phyloP scores from a whole-genome alignment of 2,888 invertebrate species.

The Melanostoma scalare region DNA sequence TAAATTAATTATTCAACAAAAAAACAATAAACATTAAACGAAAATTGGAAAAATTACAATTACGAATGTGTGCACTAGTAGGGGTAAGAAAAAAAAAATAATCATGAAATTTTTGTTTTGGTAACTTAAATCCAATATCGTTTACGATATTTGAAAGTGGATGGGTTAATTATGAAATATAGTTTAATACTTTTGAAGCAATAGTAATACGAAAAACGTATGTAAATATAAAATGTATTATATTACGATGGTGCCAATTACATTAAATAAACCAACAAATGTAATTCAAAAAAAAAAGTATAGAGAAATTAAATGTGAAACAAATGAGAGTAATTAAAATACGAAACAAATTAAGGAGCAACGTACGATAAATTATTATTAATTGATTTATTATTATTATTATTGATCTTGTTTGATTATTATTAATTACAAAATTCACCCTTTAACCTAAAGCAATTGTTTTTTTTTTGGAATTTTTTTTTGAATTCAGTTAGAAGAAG shows the following conservation, averaged over 20 bases:
- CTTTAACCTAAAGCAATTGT: slow-evolving; percentile 81
- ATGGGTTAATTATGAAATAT: slow-evolving; percentile 53
- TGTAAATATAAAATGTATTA: slow-evolving; percentile 43
- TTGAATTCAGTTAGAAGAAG: slow-evolving; percentile 57
- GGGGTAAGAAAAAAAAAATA: slow-evolving; percentile 28
- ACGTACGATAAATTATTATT: slow-evolving; percentile 64
- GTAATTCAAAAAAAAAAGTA: slow-evolving; percentile 30
- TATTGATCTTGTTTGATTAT: slow-evolving; percentile 69
- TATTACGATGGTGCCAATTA: slow-evolving; percentile 71
- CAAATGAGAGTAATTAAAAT: slow-evolving; percentile 47
- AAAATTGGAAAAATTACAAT: slow-evolving; percentile 34
- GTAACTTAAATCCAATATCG: slow-evolving; percentile 16
- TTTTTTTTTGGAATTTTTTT: slow-evolving; percentile 73
- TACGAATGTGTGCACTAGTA: slow-evolving; percentile 57
- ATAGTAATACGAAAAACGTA: slow-evolving; percentile 43
- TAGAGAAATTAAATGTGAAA: slow-evolving; percentile 23
- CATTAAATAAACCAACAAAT: slow-evolving; percentile 51
- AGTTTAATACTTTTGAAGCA: slow-evolving; percentile 57
- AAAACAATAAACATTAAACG: slow-evolving; percentile 8
- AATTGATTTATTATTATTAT: slow-evolving; percentile 62
- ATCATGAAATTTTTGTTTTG: slow-evolving; percentile 27
- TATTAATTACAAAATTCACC: slow-evolving; percentile 81
- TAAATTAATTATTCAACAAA: slow-evolving; percentile 26
- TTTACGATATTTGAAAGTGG: slow-evolving; percentile 38
- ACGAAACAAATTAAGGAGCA: slow-evolving; percentile 67